These are phyloP conservation scores for Peribatodes rhomboidaria DNA, from an alignment of 2,888 invertebrate species.

Conservation along the genomic window DNA sequence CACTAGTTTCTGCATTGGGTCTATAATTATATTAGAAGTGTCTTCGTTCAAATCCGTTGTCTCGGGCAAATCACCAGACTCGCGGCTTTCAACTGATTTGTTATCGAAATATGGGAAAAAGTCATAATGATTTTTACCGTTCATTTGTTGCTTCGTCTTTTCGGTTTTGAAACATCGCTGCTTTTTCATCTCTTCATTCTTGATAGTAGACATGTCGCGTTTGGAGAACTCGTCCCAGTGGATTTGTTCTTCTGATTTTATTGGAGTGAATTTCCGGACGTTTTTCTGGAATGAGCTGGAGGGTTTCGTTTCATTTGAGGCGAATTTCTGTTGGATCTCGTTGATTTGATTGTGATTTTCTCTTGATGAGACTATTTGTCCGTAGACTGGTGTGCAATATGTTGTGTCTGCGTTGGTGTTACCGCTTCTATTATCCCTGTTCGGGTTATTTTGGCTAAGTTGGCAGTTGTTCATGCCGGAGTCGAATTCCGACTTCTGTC, in stretches of 20 bases:
- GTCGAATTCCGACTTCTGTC: slow-evolving; percentile 82
- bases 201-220: slow-evolving; percentile 74
- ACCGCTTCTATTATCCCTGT: slow-evolving; percentile 62
- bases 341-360: slow-evolving; percentile 83
- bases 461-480: slow-evolving; percentile 84
- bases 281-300: slow-evolving; percentile 70
- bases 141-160: slow-evolving; percentile 63
- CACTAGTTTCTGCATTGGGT: slow-evolving; percentile 84
- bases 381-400: slow-evolving; percentile 81
- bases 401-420: slow-evolving; percentile 73
- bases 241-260: slow-evolving; percentile 33
- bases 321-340: slow-evolving; percentile 79
- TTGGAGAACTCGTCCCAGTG: slow-evolving; percentile 81
- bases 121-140: slow-evolving; percentile 78
- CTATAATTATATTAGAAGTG: slow-evolving; percentile 81
- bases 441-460: slow-evolving; percentile 66
- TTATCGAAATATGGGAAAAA: slow-evolving; percentile 83
- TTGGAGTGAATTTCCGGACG: neutral
- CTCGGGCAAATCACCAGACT: slow-evolving; percentile 39
- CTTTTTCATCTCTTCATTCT: slow-evolving; percentile 68
- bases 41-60: slow-evolving; percentile 61
- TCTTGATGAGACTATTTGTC: slow-evolving; percentile 80
- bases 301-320: slow-evolving; percentile 73
- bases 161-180: slow-evolving; percentile 66
- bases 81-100: slow-evolving; percentile 63